phyloP scores from a whole-genome alignment of 2,113 vertebrate genomes.

The Pseudonaja textilis region DNA sequence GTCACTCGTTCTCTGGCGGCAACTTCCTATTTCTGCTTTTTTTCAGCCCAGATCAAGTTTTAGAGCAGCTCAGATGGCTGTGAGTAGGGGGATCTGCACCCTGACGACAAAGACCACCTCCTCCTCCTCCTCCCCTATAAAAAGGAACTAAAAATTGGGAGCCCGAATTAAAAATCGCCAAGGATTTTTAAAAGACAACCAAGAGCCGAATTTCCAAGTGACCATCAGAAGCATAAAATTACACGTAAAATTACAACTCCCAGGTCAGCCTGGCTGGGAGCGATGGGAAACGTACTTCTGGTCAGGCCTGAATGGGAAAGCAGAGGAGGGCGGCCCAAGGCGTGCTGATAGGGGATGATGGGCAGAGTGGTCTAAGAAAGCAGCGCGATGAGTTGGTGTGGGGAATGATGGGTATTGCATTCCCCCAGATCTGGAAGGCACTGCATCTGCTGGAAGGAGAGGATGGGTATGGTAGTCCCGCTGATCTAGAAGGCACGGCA shows the following conservation, averaged over 20 bases:
- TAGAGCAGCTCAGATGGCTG: too few species aligned
- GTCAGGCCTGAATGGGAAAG: neutral
- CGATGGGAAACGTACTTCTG: neutral
- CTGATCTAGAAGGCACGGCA: too few species aligned
- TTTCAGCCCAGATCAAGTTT: neutral
- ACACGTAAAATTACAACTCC: neutral
- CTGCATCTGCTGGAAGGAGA: neutral
- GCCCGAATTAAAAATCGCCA: neutral
- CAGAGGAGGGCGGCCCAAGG: too few species aligned
- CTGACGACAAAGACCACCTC: fast-evolving
- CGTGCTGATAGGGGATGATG: too few species aligned
- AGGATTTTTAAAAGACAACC: neutral
- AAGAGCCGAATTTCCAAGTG: neutral
- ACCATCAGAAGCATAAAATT: neutral
- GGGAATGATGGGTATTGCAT: too few species aligned
- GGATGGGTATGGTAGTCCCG: too few species aligned
- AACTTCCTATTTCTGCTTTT: neutral
- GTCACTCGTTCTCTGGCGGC: too few species aligned
- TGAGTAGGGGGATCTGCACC: neutral
- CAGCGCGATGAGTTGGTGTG: too few species aligned
- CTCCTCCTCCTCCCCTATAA: neutral
- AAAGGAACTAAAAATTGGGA: neutral
- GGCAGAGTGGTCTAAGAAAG: too few species aligned
- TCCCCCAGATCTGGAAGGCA: too few species aligned
- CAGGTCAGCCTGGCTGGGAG: neutral